Evolutionary conservation across 2,113 vertebrate genomes (phyloP).

Genomic region (Sinocyclocheilus grahami): DNA sequence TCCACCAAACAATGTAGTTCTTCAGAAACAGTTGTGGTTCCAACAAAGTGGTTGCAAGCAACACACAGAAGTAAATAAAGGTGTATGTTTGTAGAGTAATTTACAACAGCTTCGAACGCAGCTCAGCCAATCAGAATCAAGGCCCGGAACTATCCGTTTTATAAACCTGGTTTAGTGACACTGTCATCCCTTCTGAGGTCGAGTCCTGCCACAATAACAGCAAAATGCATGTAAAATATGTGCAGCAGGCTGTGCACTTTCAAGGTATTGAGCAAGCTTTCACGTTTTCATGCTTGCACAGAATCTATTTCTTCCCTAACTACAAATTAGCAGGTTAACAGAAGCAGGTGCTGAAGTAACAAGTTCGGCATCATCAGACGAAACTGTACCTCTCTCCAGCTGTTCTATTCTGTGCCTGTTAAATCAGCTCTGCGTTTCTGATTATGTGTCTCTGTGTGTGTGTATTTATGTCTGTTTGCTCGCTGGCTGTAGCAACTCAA

Average conservation of each 20-base stretch:
- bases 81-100: too few relatives aligned
- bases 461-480: constrained; percentile 6
- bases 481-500: not conserved
- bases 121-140: too few relatives aligned
- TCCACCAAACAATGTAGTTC: too few relatives aligned
- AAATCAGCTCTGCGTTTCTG: constrained; percentile 9
- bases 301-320: not conserved
- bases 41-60: too few relatives aligned
- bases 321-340: not conserved
- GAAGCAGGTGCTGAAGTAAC: not conserved
- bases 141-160: too few relatives aligned
- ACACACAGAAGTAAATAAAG: too few relatives aligned
- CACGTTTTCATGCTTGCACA: not conserved
- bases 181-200: not conserved
- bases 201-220: not conserved
- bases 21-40: too few relatives aligned
- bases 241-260: not conserved
- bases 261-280: not conserved
- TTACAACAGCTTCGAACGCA: too few relatives aligned
- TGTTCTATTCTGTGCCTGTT: constrained; percentile 1
- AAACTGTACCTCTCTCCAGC: not conserved
- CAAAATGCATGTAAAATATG: not conserved
- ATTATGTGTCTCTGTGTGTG: constrained; percentile 12
- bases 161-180: not conserved
- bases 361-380: not conserved